Evolutionary conservation across 1,140 invertebrate genomes (phyloP).

Genomic region (Anthonomus grandis): DNA sequence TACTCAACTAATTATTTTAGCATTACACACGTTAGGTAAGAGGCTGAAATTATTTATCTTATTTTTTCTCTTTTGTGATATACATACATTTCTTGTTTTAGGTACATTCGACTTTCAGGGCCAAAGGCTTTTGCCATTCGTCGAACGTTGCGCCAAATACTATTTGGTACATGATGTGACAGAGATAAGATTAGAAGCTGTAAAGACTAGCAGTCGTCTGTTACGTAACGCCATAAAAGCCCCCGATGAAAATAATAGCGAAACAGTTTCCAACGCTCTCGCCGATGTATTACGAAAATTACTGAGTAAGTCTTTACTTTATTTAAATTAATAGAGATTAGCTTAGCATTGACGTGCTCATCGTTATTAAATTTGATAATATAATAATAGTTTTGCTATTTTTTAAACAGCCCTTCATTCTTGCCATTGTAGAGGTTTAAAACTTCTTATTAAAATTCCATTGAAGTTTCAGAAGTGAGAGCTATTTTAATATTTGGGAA

Average conservation of each 20-base stretch:
- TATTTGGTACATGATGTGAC: conserved; percentile 88
- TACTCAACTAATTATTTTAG: conserved; percentile 82
- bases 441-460: too few species aligned
- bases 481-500: too few species aligned
- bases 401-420: too few species aligned
- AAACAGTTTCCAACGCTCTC: conserved; percentile 81
- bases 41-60: background rate
- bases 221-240: conserved; percentile 75
- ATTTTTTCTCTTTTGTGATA: background rate
- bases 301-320: conserved; percentile 48
- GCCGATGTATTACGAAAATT: conserved; percentile 88
- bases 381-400: too few species aligned
- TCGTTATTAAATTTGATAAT: too few species aligned
- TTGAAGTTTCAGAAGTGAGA: too few species aligned
- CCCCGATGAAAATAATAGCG: conserved; percentile 60
- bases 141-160: conserved; percentile 86
- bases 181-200: conserved; percentile 91
- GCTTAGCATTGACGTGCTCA: background rate
- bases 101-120: conserved; percentile 93
- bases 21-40: conserved; percentile 75
- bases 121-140: conserved; percentile 88
- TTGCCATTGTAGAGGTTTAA: too few species aligned
- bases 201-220: conserved; percentile 87
- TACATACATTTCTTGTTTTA: conserved; percentile 50
- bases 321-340: too few species aligned